These are phyloP conservation scores for Riparia riparia DNA, from an alignment of 2,113 vertebrate species.

Conservation along the genomic window DNA sequence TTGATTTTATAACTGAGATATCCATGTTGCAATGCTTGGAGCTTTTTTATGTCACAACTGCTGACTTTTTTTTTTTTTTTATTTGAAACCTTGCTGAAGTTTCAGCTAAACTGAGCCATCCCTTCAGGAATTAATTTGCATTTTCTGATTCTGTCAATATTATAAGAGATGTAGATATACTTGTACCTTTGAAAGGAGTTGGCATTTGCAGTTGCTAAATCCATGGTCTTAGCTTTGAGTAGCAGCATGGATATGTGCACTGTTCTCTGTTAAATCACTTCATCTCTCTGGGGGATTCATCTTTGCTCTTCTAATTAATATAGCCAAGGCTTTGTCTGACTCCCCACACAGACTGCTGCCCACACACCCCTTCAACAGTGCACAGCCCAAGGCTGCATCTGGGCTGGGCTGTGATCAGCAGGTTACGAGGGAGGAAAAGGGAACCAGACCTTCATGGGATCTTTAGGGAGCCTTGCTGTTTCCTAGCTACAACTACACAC, in stretches of 20 bases:
- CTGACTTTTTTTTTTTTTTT: not conserved
- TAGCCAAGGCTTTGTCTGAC: not conserved
- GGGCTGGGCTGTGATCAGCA: not conserved
- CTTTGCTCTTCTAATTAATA: not conserved
- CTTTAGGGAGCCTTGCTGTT: not conserved
- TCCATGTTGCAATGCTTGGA: not conserved
- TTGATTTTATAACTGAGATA: not conserved
- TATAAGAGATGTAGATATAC: not conserved
- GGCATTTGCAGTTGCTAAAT: not conserved
- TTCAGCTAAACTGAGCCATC: not conserved
- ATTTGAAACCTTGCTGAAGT: not conserved
- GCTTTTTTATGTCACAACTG: not conserved
- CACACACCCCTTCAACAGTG: fast-evolving
- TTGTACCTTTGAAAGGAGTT: not conserved
- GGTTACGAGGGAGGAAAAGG: not conserved
- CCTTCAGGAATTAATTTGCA: not conserved
- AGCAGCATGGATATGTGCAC: not conserved
- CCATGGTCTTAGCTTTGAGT: not conserved
- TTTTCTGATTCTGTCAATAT: not conserved
- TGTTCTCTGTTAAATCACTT: not conserved
- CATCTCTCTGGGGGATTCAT: not conserved
- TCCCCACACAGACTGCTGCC: not conserved
- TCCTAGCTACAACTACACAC: not conserved
- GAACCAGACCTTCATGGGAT: not conserved
- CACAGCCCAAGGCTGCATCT: not conserved